Evolutionary conservation across 2,797 vertebrate species (phyloP), one percentile per base, ranked within the genome.

Genomic region (Gymnothorax reevesii): DNA sequence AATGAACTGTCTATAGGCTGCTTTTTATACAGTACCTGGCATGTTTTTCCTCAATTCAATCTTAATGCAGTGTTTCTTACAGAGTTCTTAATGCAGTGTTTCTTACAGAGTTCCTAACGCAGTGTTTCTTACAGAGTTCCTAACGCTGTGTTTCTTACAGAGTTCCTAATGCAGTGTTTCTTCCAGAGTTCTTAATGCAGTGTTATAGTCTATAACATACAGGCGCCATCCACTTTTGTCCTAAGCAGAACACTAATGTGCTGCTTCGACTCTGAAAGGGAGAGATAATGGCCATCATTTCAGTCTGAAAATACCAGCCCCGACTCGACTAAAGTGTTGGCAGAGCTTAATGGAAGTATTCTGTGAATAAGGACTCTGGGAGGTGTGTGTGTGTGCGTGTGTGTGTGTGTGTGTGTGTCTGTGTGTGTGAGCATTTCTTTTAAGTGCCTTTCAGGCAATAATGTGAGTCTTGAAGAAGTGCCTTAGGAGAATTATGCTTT

Each of bases 391-490:
- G 33, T 42, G 33, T 42, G 1, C 2, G 33, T 42, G 33, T 42
- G 33, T 42, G 33, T 42, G 33, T 42, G 33, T 42, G 33, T 42
- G 33, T 42, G 33, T 42, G 33, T 42, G 33, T 42, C 1, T 42
- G 33, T 42, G 33, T 42, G 33, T 42, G 33, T 42, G 33, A 1
- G 33, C 33, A 42, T 84, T 86, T 62, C 80, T 83, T 73, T 87
- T 85, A 89, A 87, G 87, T 86, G 86, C 52, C 89, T 84, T 82
- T 87, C 89, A 87, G 86, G 12, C 12, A 13, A 87, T 88, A 75
- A 88, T 89, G 83, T 90, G 73, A 84, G 89, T 71, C 84, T 86
- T 88, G 57, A 82, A 66, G 66, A 59, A 88, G 87, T 84, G 79
- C 86, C 88, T 79, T 82, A 86, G 87, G 79, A 75, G 84, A 42